Base-by-base conservation (phyloP, 2,888 invertebrate genomes). In the Orthosia gracilis region DNA sequence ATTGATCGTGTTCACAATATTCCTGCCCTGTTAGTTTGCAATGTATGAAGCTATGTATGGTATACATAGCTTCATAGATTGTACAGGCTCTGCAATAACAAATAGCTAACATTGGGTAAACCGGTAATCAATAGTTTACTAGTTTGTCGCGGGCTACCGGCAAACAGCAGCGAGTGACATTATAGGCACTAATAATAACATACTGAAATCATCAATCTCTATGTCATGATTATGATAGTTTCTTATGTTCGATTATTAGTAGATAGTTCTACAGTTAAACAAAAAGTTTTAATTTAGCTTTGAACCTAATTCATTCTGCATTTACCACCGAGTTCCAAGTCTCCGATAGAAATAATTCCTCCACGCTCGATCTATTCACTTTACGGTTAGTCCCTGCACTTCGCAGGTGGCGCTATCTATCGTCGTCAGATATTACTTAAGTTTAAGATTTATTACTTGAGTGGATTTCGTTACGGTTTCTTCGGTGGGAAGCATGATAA, bases 391-490 rank as follows among this genome's bases (percentile, higher is more conserved):
- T 81, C 79, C 80, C 50, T 61, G 55, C 69, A 75, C 80, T 66
- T 71, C 55, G 54, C 83, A 75, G 81, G 83, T 83, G 79, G 74
- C 59, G 80, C 75, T 79, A 81, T 79, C 84, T 82, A 83, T 80
- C 70, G 80, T 79, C 75, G 70, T 79, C 64, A 68, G 81, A 75
- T 82, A 83, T 82, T 82, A 82, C 84, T 69, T 68, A 83, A 82
- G 84, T 82, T 82, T 83, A 74, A 82, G 81, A 82, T 80, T 82
- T 82, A 82, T 82, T 71, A 75, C 80, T 69, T 52, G 69, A 82
- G 75, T 73, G 69, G 79, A 73, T 80, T 80, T 83, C 75, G 65
- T 74, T 80, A 40, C 64, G 61, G 75, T 70, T 73, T 73, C 68
- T 69, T 69, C 40, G 59, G 62, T 40, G 18, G 17, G 62, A 52